phyloP scores from a whole-genome alignment of 2,113 vertebrate genomes.

The Coryphaenoides rupestris region DNA sequence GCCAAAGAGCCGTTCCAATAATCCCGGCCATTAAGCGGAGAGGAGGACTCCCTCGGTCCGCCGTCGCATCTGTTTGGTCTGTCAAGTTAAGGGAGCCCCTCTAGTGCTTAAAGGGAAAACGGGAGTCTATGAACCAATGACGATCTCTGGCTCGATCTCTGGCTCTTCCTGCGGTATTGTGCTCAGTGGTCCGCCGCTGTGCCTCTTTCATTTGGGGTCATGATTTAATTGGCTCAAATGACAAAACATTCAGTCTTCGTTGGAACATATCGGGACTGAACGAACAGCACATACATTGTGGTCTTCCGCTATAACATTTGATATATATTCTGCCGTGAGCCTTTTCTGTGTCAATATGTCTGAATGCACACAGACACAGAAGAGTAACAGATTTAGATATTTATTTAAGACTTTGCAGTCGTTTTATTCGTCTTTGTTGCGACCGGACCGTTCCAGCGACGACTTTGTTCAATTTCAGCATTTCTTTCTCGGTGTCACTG shows the following conservation, averaged over 20 bases:
- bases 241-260: slow-evolving; percentile 44
- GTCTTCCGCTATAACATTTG: too few species aligned
- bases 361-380: slow-evolving; percentile 25
- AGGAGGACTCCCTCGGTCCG: slow-evolving; percentile 58
- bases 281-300: slow-evolving; percentile 15
- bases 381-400: slow-evolving; percentile 49
- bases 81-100: slow-evolving; percentile 64
- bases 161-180: too few species aligned
- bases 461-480: slow-evolving; percentile 66
- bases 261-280: slow-evolving; percentile 28
- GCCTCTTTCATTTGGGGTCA: slow-evolving; percentile 50
- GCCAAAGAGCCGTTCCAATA: slow-evolving; percentile 67
- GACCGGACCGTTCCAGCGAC: slow-evolving; percentile 54
- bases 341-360: slow-evolving; percentile 23
- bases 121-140: slow-evolving; percentile 60
- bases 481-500: slow-evolving; percentile 88
- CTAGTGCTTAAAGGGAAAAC: slow-evolving; percentile 58
- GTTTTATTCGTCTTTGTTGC: slow-evolving; percentile 47
- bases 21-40: slow-evolving; percentile 67
- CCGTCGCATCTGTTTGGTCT: slow-evolving; percentile 60
- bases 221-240: slow-evolving; percentile 57
- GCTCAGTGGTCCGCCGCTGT: slow-evolving; percentile 53
- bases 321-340: neutral
- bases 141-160: slow-evolving; percentile 45
- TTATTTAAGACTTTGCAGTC: slow-evolving; percentile 42